These are phyloP conservation scores for Oedothorax gibbosus DNA, from an alignment of 1,140 invertebrate genomes.

Conservation along the genomic window DNA sequence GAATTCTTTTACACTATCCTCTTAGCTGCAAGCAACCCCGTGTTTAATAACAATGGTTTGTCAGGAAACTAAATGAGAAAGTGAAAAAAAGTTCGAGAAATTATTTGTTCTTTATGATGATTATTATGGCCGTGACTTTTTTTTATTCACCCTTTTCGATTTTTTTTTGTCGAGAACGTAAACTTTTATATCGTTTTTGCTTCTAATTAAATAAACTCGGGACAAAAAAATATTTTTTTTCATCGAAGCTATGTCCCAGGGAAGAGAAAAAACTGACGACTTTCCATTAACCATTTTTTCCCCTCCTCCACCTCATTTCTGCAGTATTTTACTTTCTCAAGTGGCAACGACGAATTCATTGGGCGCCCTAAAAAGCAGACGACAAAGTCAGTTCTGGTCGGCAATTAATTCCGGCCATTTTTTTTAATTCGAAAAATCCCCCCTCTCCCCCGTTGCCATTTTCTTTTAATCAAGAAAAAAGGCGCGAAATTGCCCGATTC, in stretches of 20 bases:
- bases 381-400: constrained; percentile 59
- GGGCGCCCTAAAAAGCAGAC: constrained; percentile 29
- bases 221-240: constrained; percentile 56
- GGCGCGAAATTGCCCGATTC: constrained; percentile 59
- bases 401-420: constrained; percentile 57
- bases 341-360: constrained; percentile 60
- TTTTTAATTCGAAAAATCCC: constrained; percentile 34
- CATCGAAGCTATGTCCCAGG: constrained; percentile 38
- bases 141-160: constrained; percentile 29
- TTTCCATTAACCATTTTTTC: constrained; percentile 52
- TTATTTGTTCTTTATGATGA: constrained; percentile 61
- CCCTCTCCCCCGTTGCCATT: constrained; percentile 39
- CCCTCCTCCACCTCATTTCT: constrained; percentile 51
- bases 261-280: constrained; percentile 58
- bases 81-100: constrained; percentile 29
- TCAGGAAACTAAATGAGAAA: constrained; percentile 42
- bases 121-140: constrained; percentile 55
- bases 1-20: constrained; percentile 17
- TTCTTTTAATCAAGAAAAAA: constrained; percentile 60
- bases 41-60: constrained; percentile 59
- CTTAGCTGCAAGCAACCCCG: constrained; percentile 12
- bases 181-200: constrained; percentile 60
- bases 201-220: constrained; percentile 61
- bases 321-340: constrained; percentile 57
- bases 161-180: constrained; percentile 55